Evolutionary conservation across 2,888 invertebrate genomes (phyloP).

Genomic region (Eupithecia pulchellata): DNA sequence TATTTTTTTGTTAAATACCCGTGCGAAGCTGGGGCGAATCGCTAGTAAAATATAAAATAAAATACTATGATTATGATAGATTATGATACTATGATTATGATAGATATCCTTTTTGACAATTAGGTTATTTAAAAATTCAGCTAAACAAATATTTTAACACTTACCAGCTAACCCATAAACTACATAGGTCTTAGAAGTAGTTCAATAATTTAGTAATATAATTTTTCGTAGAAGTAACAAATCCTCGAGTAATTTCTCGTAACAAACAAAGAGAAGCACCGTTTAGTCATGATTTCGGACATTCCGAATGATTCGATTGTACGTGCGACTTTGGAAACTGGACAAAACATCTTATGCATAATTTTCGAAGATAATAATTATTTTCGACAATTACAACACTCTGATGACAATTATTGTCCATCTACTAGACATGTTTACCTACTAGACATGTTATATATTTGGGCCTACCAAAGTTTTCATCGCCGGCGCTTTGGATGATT

Average conservation of each 20-base stretch:
- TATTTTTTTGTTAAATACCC: too few species aligned
- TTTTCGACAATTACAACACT: too few species aligned
- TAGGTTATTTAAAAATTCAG: conserved; percentile 48
- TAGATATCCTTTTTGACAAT: conserved; percentile 31
- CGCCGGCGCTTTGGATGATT: too few species aligned
- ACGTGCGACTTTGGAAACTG: neutral
- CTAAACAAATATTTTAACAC: conserved; percentile 69
- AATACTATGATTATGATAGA: too few species aligned
- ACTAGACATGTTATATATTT: neutral
- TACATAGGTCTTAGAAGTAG: conserved; percentile 54
- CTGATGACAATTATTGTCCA: too few species aligned
- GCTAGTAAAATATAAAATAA: too few species aligned
- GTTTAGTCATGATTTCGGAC: conserved; percentile 54
- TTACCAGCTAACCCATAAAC: conserved; percentile 65
- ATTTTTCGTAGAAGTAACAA: conserved; percentile 46
- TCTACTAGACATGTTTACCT: too few species aligned
- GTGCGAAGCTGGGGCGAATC: too few species aligned
- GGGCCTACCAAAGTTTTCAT: neutral
- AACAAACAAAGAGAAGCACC: conserved; percentile 56
- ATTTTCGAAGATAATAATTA: too few species aligned
- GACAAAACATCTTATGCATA: neutral
- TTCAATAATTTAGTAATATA: conserved; percentile 47
- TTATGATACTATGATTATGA: conserved; percentile 48
- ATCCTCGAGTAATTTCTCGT: conserved; percentile 60
- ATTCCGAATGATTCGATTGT: conserved; percentile 37